Percentiles rank a stretch among this genome's conserved stretches.
phyloP scores from a whole-genome alignment of 1,140 invertebrate species.

The Holcopasites calliopsidis region DNA sequence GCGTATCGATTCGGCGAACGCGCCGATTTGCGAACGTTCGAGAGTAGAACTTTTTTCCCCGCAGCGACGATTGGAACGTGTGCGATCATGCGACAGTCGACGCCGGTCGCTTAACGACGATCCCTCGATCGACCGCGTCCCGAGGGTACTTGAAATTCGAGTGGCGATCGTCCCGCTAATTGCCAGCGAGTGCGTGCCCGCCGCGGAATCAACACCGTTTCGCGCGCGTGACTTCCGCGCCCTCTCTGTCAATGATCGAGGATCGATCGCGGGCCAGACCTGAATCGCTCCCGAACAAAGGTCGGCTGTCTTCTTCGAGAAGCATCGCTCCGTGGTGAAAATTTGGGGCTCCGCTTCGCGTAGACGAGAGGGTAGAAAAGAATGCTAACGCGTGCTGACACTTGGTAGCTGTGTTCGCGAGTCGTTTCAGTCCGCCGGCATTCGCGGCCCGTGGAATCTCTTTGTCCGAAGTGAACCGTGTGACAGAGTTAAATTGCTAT shows the following conservation, averaged over 20 bases:
- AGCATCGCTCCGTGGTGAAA: no score
- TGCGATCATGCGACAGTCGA: neutral
- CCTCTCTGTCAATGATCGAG: neutral
- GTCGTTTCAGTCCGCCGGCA: neutral
- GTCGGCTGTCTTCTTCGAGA: no score
- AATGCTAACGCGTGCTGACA: no score
- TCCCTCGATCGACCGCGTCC: neutral
- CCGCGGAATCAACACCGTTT: neutral
- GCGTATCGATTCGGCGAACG: neutral
- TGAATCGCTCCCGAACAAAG: no score
- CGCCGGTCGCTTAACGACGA: neutral
- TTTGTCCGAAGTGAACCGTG: slow-evolving; percentile 49
- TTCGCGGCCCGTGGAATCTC: neutral
- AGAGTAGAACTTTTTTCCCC: no score
- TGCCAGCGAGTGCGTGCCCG: neutral
- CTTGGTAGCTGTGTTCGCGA: neutral
- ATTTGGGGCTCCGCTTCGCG: no score
- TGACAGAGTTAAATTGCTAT: slow-evolving; percentile 35
- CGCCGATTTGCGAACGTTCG: neutral
- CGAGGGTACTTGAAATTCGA: neutral
- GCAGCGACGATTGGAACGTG: neutral
- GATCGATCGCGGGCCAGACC: neutral
- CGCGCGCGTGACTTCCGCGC: slow-evolving; percentile 6
- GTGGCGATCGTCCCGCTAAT: slow-evolving; percentile 1
- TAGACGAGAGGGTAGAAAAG: neutral